Evolutionary conservation across 2,797 vertebrate species (phyloP).

Genomic region (Sebastes cheni): DNA sequence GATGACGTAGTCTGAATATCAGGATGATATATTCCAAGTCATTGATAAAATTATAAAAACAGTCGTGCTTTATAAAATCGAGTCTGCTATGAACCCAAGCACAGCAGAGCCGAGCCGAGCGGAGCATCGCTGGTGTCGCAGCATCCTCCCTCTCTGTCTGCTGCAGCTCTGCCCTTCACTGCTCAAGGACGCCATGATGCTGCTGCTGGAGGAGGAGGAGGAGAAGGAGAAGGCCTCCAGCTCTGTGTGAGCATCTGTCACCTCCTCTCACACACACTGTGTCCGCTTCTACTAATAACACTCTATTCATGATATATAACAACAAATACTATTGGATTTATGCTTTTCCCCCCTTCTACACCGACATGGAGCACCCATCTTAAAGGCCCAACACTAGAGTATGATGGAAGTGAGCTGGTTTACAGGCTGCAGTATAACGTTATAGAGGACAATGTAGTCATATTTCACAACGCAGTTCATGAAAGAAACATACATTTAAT

Average conservation of each 20-base stretch:
- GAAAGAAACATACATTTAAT: not conserved
- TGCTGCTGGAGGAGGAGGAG: not conserved
- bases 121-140: slow-evolving; percentile 14
- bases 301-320: no score
- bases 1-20: not conserved
- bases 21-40: not conserved
- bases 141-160: slow-evolving; percentile 25
- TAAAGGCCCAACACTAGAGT: not conserved
- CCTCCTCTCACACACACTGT: not conserved
- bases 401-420: not conserved
- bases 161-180: slow-evolving; percentile 72
- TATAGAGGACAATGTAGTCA: not conserved
- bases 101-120: not conserved
- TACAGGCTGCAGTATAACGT: not conserved
- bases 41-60: no score
- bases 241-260: slow-evolving; percentile 7
- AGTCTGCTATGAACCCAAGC: not conserved
- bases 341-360: not conserved
- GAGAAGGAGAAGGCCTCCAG: no score
- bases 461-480: not conserved
- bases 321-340: not conserved
- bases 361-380: not conserved
- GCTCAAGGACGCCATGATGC: slow-evolving; percentile 78
- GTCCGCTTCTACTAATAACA: not conserved
- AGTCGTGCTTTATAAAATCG: not conserved